phyloP scores from a whole-genome alignment of 2,888 invertebrate species.

The Eugnorisma glareosa region DNA sequence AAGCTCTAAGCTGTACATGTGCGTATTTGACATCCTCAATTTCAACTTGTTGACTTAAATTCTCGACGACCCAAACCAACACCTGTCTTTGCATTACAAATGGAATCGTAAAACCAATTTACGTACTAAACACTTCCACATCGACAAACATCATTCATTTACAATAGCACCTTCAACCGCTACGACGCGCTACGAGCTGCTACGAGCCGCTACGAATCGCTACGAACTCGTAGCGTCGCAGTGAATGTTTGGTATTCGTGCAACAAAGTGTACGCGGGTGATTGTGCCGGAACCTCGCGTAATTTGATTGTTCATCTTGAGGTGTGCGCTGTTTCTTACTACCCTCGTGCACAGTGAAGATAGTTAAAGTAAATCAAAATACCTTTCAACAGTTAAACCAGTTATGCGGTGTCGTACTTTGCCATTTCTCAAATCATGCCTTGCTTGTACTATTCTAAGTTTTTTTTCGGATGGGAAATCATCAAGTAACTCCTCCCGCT shows the following conservation, averaged over 20 bases:
- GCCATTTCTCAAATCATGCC: neutral
- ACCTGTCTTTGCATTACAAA: conserved; percentile 36
- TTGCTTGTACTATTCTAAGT: neutral
- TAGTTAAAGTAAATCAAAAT: conserved; percentile 11
- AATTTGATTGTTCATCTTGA: conserved; percentile 88
- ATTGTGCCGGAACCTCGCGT: conserved; percentile 86
- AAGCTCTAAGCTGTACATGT: neutral
- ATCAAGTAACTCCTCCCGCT: too few species aligned
- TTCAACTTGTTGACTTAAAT: neutral
- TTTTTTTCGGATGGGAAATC: too few species aligned
- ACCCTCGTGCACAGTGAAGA: conserved; percentile 46
- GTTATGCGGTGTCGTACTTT: neutral
- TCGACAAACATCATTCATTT: conserved; percentile 51
- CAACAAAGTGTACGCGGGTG: conserved; percentile 81
- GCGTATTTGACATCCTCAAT: neutral
- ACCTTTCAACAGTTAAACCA: neutral
- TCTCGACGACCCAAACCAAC: neutral
- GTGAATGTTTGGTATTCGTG: conserved; percentile 26
- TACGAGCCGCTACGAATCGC: conserved; percentile 38
- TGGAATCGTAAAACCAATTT: conserved; percentile 41
- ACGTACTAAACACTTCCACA: conserved; percentile 28
- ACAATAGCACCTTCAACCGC: conserved; percentile 49
- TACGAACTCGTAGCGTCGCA: conserved; percentile 30
- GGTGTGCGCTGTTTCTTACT: conserved; percentile 70
- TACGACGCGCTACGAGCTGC: conserved; percentile 38